Evolutionary conservation across 2,888 invertebrate genomes (phyloP).

Genomic region (Terebella lapidaria): DNA sequence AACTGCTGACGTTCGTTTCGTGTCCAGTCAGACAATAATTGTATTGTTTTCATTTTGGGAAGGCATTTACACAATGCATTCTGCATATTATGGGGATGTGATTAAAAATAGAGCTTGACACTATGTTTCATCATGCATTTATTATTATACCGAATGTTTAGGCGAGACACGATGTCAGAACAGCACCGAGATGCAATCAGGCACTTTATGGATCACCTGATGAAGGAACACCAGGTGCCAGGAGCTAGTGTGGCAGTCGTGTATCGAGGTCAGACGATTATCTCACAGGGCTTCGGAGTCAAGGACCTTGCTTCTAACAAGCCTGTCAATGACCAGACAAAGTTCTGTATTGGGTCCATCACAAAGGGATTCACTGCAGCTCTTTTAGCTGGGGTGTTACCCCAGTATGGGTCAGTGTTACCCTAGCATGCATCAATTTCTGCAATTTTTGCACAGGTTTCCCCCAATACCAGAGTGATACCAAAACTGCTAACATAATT

Average conservation of each 20-base stretch:
- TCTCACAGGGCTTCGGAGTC: not conserved
- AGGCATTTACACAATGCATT: no score
- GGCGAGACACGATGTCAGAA: no score
- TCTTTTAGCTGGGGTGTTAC: not conserved
- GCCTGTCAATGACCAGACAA: not conserved
- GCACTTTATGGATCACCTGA: not conserved
- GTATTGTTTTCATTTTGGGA: no score
- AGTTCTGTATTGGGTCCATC: conserved; percentile 6
- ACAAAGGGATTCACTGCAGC: conserved; percentile 5
- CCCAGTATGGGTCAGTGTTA: not conserved
- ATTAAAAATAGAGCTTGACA: no score
- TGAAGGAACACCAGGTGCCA: not conserved
- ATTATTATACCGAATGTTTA: no score
- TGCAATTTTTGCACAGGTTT: not conserved
- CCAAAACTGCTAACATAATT: no score
- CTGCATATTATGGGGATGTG: no score
- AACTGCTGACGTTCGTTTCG: no score
- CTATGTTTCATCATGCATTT: no score
- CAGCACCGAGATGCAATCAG: no score
- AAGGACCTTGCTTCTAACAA: not conserved
- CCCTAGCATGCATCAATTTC: not conserved
- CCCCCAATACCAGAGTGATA: no score
- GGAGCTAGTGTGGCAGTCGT: not conserved
- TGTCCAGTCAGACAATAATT: no score
- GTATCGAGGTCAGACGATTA: not conserved